Evolutionary conservation across 2,113 vertebrate species (phyloP), one percentile per base, ranked within the genome.

Genomic region (Malurus cyaneus): DNA sequence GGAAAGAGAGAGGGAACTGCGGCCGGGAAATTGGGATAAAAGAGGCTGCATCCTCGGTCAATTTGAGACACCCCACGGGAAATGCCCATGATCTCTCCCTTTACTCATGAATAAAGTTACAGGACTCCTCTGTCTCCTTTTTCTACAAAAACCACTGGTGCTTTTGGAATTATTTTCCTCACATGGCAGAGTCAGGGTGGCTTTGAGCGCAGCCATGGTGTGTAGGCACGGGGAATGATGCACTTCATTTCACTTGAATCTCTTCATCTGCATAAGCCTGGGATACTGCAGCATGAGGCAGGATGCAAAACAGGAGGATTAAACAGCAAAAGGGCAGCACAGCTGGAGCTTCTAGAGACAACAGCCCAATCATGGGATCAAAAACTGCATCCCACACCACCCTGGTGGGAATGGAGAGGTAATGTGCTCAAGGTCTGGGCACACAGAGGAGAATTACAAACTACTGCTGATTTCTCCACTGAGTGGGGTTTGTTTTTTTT

Each of bases 401-500:
- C 57, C 64, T 42, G 54, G 9, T 14, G 29, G 53, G 46, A 89
- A 39, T 12, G 0, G 1, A 61, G 69, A 89, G 16, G 41, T 59
- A 59, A 72, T 0, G 0, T 50, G 31, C 49, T 60, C 62, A 8
- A 14, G 12, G 13, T 24, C 42, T 80, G 59, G 19, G 52, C 67
- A 31, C 26, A 46, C 65, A 62, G 50, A 29, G 57, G 29, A 66
- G 14, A 44, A 47, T 34, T 83, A 69, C 34, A 44, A 16, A 23
- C 34, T 34, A 2, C 31, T 66, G 12, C 67, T 46, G 31, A 26
- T 32, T 77, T 73, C 41, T 78, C 20, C 50, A 29, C 9, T 5
- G 41, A 60, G 32, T 12, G 20, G 13, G 11, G 7, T 36, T 36
- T 8, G 36, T 3, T 1, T 6, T 0, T 2, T 47, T 64, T 53